Conservation (phyloP, 2,113 vertebrate species). For the Capra hircus region DNA sequence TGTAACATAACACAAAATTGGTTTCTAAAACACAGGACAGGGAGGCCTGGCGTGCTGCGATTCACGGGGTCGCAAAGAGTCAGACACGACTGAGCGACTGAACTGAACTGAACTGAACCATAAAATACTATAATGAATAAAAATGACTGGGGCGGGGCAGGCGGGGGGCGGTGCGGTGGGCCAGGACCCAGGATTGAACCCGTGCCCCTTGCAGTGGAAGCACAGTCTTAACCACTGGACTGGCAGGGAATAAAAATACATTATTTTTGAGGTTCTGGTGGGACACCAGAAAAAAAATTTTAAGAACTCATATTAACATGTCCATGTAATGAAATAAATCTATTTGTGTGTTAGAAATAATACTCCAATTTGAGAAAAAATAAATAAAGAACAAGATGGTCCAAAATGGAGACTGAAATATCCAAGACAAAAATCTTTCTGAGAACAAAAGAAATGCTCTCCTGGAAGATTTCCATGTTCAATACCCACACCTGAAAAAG, state of each 20-base stretch:
- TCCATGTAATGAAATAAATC: background rate
- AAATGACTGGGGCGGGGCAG: background rate
- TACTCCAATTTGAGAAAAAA: background rate
- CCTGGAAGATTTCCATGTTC: background rate
- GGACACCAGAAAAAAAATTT: background rate
- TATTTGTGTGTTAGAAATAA: background rate
- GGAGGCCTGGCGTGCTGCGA: no score
- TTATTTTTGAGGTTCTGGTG: background rate
- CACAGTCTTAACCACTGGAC: background rate
- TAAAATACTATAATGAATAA: background rate
- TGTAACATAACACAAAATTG: background rate
- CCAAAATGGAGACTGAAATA: background rate
- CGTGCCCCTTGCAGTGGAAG: background rate
- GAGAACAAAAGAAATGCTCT: background rate
- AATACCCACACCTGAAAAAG: background rate
- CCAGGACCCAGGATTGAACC: background rate
- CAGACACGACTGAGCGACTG: no score
- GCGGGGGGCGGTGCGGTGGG: rapidly evolving
- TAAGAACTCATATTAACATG: background rate
- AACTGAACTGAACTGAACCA: no score
- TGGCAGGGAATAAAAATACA: background rate
- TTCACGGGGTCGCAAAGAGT: no score
- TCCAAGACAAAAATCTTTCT: background rate
- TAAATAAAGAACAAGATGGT: background rate
- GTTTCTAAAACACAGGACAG: background rate